Base-by-base conservation (phyloP, 1,140 invertebrate genomes). In the Fopius arisanus region DNA sequence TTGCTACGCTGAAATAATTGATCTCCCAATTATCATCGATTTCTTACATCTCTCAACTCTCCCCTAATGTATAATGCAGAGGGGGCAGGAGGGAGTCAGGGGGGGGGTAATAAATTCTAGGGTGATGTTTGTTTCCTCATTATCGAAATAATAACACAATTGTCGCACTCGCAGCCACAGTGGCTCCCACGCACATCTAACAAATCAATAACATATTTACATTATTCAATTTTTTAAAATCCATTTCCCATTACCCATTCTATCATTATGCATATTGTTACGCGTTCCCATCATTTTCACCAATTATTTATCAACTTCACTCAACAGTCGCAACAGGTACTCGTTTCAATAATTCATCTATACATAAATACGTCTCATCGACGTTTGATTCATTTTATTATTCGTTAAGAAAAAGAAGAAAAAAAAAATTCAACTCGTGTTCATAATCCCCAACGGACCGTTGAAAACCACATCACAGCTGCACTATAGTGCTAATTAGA, bases 291-390 rank as follows among this genome's bases (percentile, higher is more conserved):
- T 59, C 54, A 14, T 12, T 26, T 43, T 23, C 10, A 69, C n/a
- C n/a, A 5, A 12, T 51, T 69, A 31, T 29, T 67, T 67, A 12
- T 29, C 23, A 29, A 7, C 16, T n/a, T 29, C 12, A 12, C 23
- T 16, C 43, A 23, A 51, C 67, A 48, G 29, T 54, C 43, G 40
- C 67, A 29, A 69, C 67, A 69, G 67, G 67, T 69, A 69, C 67
- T 48, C 41, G 26, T 69, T 31, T 41, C 37, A 67, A 54, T 69
- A 48, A 43, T 9, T 51, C 67, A 29, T 28, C 54, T 59, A 59
- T 28, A 23, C 10, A 28, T 59, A 26, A 59, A 59, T 26, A 59
- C 54, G 23, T 59, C 14, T 59, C 14, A 6, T 59, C 19, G 26
- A 12, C 54, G 23, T 26, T 59, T 59, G n/a, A n/a, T n/a, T n/a